phyloP scores from a whole-genome alignment of 2,113 vertebrate genomes.

The Ptilorrhoa leucosticta region DNA sequence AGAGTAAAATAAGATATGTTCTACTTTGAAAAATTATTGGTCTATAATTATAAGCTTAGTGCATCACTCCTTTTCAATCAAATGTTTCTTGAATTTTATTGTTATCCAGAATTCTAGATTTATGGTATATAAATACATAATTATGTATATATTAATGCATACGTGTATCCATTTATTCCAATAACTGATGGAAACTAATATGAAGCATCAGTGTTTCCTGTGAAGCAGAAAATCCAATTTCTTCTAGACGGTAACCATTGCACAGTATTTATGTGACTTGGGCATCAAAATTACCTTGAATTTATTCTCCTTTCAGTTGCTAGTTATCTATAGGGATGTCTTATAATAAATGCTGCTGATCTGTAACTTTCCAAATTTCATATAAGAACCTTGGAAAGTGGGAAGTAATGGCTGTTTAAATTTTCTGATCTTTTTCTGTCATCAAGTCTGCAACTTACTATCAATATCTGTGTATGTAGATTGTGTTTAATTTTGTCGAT shows the following conservation, averaged over 20 bases:
- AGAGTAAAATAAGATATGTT: neutral
- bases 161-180: neutral
- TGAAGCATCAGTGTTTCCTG: neutral
- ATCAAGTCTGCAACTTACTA: neutral
- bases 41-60: neutral
- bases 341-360: neutral
- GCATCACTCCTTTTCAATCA: neutral
- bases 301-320: neutral
- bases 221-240: slow-evolving; percentile 41
- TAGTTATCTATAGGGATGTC: neutral
- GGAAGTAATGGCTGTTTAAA: neutral
- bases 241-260: neutral
- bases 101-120: neutral
- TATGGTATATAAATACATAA: neutral
- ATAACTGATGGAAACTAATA: neutral
- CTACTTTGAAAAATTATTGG: neutral
- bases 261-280: neutral
- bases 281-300: slow-evolving; percentile 3
- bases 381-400: neutral
- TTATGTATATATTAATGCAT: neutral
- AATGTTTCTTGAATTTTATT: neutral
- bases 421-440: neutral
- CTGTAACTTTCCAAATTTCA: neutral
- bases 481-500: neutral
- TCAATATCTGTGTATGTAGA: neutral